Evolutionary conservation across 2,113 vertebrate species (phyloP), one percentile per base, ranked within the genome.

Genomic region (Daboia siamensis): DNA sequence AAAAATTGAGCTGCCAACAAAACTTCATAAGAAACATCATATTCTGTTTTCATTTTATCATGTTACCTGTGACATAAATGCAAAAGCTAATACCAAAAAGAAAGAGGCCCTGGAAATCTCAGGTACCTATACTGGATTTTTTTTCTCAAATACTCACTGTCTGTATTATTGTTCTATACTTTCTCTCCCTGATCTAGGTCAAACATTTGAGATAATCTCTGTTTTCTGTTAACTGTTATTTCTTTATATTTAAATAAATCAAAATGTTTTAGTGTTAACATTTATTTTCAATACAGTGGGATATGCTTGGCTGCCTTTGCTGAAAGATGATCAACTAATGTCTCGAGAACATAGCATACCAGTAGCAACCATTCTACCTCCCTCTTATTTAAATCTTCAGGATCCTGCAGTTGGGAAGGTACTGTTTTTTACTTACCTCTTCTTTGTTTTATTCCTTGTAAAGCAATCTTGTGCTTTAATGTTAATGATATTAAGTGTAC

Each of bases 41-140:
- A 98, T 99, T 95, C 98, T 99, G 91, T 99, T 99, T 98, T 99
- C 99, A 95, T 99, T 99, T 97, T 99, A 99, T 97, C 99, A 99
- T 61, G 98, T 99, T 96, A 99, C 99, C 88, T 99, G 99, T 97
- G 99, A 99, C 97, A 99, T 99, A 97, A 99, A 99, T 93, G 98
- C 99, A 90, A 99, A 99, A 98, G 99, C 99, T 74, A 99, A 98
- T 90, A 97, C 98, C 92, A 99, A 99, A 97, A 99, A 99, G 98
- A 99, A 99, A 98, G 99, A 99, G 95, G 96, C 98, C 93, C 97
- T 99, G 96, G 99, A 99, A 96, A 99, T 98, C 51, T 98, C 98
- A 98, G 99, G 99, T 99, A 97, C 93, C 93, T 94, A 95, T 88
- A 86, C 94, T 21, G 93, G 85, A 48, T 51, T 93, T 86, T 1